Conservation (phyloP, 2,797 vertebrate genomes). For the Acrossocheilus wenchowensis region DNA sequence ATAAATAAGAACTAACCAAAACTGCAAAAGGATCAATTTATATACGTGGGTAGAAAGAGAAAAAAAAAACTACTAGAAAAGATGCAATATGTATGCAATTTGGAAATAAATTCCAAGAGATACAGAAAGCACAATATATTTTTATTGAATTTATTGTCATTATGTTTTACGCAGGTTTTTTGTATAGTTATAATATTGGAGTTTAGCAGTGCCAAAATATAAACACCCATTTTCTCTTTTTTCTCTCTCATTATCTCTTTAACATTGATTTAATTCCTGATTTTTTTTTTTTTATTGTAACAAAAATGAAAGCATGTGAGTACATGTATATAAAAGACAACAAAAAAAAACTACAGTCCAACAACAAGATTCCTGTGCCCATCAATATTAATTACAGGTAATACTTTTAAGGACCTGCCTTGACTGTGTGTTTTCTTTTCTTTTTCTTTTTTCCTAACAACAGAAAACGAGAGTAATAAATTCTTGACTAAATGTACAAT, state of each 20-base stretch:
- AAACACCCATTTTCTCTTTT: slow-evolving; percentile 42
- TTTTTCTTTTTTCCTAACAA: slow-evolving; percentile 55
- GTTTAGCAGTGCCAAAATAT: slow-evolving; percentile 50
- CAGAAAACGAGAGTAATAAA: slow-evolving; percentile 69
- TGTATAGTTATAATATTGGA: slow-evolving; percentile 46
- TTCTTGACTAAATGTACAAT: slow-evolving; percentile 50
- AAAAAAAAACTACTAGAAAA: background rate
- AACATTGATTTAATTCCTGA: slow-evolving; percentile 28
- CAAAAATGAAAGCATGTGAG: slow-evolving; percentile 44
- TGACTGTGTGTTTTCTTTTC: slow-evolving; percentile 78
- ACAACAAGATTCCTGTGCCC: slow-evolving; percentile 70
- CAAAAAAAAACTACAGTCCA: slow-evolving; percentile 48
- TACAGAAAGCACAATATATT: slow-evolving; percentile 59
- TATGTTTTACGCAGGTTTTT: slow-evolving; percentile 30
- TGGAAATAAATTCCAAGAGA: slow-evolving; percentile 21
- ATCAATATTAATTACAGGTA: slow-evolving; percentile 75
- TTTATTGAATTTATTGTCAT: slow-evolving; percentile 55
- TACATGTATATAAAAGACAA: slow-evolving; percentile 60
- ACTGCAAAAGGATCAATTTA: background rate
- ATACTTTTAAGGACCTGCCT: slow-evolving; percentile 85
- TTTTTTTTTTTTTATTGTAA: slow-evolving; percentile 29
- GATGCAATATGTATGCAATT: background rate
- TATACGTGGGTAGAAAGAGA: background rate
- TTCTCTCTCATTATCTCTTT: slow-evolving; percentile 21
- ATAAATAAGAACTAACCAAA: background rate